A percentile compares a stretch with the other conserved stretches of the same genome.
Evolutionary conservation across 2,888 invertebrate species (phyloP).

Genomic region (Camponotus fellah): DNA sequence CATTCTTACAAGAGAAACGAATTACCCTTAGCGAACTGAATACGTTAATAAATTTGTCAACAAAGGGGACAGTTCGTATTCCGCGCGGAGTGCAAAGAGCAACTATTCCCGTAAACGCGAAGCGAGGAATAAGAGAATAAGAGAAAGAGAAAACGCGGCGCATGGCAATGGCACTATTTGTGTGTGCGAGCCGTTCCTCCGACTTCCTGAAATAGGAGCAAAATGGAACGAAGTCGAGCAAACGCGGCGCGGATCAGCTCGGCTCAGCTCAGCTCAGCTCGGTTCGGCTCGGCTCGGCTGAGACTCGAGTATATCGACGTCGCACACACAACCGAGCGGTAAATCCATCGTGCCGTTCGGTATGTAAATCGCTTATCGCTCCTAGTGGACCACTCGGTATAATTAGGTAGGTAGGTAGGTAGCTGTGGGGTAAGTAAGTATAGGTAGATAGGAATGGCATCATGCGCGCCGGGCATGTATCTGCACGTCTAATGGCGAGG

Average conservation of each 20-base stretch:
- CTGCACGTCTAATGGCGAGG: slow-evolving; percentile 82
- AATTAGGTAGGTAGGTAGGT: slow-evolving; percentile 83
- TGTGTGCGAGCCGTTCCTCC: slow-evolving; percentile 47
- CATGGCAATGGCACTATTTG: slow-evolving; percentile 49
- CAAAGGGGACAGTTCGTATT: slow-evolving; percentile 25
- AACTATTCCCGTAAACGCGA: slow-evolving; percentile 42
- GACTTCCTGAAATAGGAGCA: slow-evolving; percentile 73
- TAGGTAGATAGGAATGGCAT: slow-evolving; percentile 80
- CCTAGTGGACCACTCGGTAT: slow-evolving; percentile 84
- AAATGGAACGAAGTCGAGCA: slow-evolving; percentile 69
- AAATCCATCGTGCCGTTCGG: slow-evolving; percentile 83
- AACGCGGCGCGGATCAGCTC: slow-evolving; percentile 30
- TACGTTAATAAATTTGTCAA: not conserved
- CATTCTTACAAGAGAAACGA: not conserved
- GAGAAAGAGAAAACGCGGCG: slow-evolving; percentile 42
- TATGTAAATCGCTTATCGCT: slow-evolving; percentile 86
- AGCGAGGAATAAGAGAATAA: slow-evolving; percentile 29
- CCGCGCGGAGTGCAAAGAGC: slow-evolving; percentile 48
- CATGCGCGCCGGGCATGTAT: slow-evolving; percentile 77
- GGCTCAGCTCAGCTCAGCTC: slow-evolving; percentile 40
- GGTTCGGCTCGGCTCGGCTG: slow-evolving; percentile 37
- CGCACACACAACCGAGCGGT: slow-evolving; percentile 74
- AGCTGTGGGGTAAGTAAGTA: slow-evolving; percentile 76
- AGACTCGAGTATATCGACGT: slow-evolving; percentile 64
- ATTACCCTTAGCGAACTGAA: slow-evolving; percentile 4